Conservation (phyloP, 2,888 invertebrate species). For the Drosophila koepferae region DNA sequence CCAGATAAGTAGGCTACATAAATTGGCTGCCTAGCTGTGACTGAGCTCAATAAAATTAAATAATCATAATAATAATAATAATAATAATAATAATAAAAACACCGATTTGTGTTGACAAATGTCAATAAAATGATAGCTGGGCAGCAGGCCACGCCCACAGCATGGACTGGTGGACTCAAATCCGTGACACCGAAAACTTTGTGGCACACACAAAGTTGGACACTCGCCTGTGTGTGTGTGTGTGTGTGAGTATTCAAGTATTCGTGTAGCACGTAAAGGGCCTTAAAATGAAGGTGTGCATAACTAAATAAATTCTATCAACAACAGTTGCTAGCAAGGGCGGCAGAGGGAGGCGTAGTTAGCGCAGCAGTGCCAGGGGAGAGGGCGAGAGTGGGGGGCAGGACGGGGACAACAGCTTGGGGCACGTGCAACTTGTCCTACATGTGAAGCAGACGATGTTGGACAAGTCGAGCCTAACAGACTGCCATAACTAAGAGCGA, state of each 20-base stretch:
- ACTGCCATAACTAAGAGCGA: conserved; percentile 19
- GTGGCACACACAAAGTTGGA: conserved; percentile 21
- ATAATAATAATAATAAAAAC: conserved; percentile 22
- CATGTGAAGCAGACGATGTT: conserved; percentile 56
- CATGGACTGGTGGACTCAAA: conserved; percentile 13
- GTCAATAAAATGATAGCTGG: conserved; percentile 39
- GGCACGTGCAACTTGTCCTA: conserved; percentile 44
- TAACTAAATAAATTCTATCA: conserved; percentile 81
- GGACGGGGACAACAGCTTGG: not conserved
- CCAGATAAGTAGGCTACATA: conserved; percentile 1
- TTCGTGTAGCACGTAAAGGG: conserved; percentile 74
- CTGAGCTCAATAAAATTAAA: conserved; percentile 5
- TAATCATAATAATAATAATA: conserved; percentile 13
- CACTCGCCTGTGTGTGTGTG: too few relatives aligned
- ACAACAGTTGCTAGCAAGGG: conserved; percentile 48
- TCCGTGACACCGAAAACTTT: conserved; percentile 53
- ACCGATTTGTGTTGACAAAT: conserved; percentile 32
- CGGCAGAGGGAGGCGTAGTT: not conserved
- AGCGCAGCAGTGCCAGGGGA: not conserved
- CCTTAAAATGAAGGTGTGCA: conserved; percentile 79
- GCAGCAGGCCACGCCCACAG: conserved; percentile 20
- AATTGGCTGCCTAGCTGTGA: not conserved
- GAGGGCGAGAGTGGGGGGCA: not conserved
- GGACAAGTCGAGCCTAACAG: conserved; percentile 40
- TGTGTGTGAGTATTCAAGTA: too few relatives aligned